Conservation (phyloP, 1,140 invertebrate genomes). For the Cherax quadricarinatus region DNA sequence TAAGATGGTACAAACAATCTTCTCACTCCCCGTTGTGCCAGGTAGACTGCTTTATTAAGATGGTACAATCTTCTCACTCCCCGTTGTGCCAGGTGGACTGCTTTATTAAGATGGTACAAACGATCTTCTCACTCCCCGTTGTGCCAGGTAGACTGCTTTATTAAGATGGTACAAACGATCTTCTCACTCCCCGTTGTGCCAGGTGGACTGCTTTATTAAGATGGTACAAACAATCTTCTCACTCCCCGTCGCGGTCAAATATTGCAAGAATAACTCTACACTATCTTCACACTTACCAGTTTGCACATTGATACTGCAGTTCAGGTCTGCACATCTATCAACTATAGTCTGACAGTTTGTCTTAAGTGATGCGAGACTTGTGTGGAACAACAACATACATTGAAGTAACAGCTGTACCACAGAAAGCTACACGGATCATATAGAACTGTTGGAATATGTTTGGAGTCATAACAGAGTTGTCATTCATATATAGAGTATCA, state of each 20-base stretch:
- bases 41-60: too few species aligned
- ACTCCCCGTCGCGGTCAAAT: conserved; percentile 1
- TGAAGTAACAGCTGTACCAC: conserved; percentile 63
- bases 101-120: too few species aligned
- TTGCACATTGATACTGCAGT: neutral
- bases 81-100: too few species aligned
- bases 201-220: too few species aligned
- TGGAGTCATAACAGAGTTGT: conserved; percentile 64
- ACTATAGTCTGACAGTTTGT: conserved; percentile 27
- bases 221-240: conserved; percentile 38
- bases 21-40: too few species aligned
- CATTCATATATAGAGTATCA: conserved; percentile 67
- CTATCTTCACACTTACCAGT: conserved; percentile 23
- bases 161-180: too few species aligned
- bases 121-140: too few species aligned
- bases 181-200: too few species aligned
- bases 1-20: too few species aligned
- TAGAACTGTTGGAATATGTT: conserved; percentile 69
- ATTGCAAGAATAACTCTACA: conserved; percentile 30
- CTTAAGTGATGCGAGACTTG: conserved; percentile 51
- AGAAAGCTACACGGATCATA: conserved; percentile 60
- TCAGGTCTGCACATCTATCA: too few species aligned
- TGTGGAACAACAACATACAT: conserved; percentile 62
- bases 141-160: too few species aligned
- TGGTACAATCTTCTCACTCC: too few species aligned